phyloP scores from a whole-genome alignment of 1,140 invertebrate species.

The Drosophila burlai region DNA sequence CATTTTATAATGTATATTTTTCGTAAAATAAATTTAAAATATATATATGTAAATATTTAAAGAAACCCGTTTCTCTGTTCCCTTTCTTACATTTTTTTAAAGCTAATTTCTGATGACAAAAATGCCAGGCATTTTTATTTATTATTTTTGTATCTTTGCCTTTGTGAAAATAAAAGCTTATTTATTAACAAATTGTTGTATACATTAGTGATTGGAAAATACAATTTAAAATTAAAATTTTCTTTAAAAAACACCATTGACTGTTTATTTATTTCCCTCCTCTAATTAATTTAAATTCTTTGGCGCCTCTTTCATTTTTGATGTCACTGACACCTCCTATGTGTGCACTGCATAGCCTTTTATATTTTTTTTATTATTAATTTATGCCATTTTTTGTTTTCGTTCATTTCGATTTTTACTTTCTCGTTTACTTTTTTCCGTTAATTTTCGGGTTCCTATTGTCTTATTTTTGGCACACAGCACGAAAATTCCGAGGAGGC shows the following conservation, averaged over 20 bases:
- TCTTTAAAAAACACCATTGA: neutral
- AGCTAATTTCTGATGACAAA: no score
- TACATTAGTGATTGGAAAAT: neutral
- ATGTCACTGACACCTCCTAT: constrained; percentile 41
- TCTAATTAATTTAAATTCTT: constrained; percentile 41
- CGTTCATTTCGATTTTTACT: constrained; percentile 20
- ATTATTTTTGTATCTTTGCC: no score
- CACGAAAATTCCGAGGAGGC: constrained; percentile 22
- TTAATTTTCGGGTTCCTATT: constrained; percentile 32
- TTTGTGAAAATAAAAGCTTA: no score
- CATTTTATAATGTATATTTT: no score
- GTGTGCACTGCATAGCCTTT: constrained; percentile 10
- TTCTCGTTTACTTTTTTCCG: constrained; percentile 3
- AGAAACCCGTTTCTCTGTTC: no score
- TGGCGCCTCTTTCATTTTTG: constrained; percentile 41
- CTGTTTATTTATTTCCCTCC: neutral
- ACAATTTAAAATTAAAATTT: neutral
- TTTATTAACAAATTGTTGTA: no score
- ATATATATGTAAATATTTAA: no score
- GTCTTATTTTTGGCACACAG: constrained; percentile 55
- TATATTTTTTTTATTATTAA: constrained; percentile 68
- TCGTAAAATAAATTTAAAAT: no score
- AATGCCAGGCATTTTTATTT: no score
- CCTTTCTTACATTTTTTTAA: no score
- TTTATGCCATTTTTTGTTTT: constrained; percentile 78